Evolutionary conservation across 2,797 vertebrate species (phyloP), one percentile per base, ranked within the genome.

Genomic region (Phataginus tetradactyla): DNA sequence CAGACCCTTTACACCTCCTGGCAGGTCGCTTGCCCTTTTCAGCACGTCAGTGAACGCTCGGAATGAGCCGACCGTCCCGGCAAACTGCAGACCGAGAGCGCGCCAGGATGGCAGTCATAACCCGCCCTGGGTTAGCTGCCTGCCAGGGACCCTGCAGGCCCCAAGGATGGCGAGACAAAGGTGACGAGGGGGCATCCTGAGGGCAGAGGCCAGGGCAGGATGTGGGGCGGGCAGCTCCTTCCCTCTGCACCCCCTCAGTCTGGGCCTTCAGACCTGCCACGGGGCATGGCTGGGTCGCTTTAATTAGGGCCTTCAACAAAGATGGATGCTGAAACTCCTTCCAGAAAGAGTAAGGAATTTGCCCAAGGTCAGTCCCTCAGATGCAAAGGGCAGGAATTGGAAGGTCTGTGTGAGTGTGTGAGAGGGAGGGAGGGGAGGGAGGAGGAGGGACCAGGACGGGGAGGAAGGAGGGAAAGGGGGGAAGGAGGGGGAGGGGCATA

Each of bases 281-380:
- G 0, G 0, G 51, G n/a, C 18, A 5, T 1, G 0, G 66, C 25
- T 2, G 11, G 6, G 27, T 8, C 2, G 18, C 61, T 25, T 45
- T 32, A 23, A 1, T 8, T 21, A 15, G 32, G 5, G 10, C 37
- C 83, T n/a, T 15, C 42, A 8, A 5, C 42, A 18, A 9, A 66
- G 18, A 9, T 1, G 27, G 51, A 7, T 3, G 6, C 53, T 51
- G 63, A 61, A 77, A 34, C 69, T 75, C n/a, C 29, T 39, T 49
- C 53, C 2, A 11, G 37, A 34, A 42, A 37, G 17, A 17, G 12
- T 12, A 11, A 55, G n/a, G 10, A 23, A 55, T 13, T 42, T 21
- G 32, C 29, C n/a, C n/a, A 7, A 4, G 27, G 37, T 37, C 37
- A 18, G 42, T 34, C 12, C 37, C 39, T 49, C n/a, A 11, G 64